Evolutionary conservation across 2,113 vertebrate species (phyloP), one percentile per base, ranked within the genome.

Genomic region (Vulpes ferrilata): DNA sequence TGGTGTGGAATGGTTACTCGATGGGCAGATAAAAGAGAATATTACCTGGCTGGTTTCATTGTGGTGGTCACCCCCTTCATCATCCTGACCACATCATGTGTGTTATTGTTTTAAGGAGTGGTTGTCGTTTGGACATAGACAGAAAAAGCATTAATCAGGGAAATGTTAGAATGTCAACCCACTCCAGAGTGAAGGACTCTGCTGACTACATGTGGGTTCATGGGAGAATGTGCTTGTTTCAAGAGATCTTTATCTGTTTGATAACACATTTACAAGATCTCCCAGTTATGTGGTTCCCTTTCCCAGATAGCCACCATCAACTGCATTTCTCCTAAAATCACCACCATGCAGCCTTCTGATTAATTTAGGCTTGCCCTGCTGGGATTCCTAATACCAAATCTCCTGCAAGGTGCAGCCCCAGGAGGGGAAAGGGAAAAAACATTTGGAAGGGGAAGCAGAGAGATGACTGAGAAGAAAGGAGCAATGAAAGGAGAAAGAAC

Each of bases 241-340:
- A 83, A 83, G 59, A 89, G 60, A 23, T 38, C 83, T 82, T 76
- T 30, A 15, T 89, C 85, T 83, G 65, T 81, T 88, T 19, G 51
- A 12, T n/a, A 80, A 78, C 65, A 81, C 48, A 48, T 92, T 92
- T 90, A 89, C n/a, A 76, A 71, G 84, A 22, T 38, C 87, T 94
- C 67, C 53, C 2, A 59, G 53, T 82, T 64, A 55, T 9, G 10
- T 48, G 11, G 4, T 85, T 22, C 38, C 51, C 53, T n/a, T 65
- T 67, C 27, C 67, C 92, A 67, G n/a, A 38, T 9, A 88, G 86
- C 82, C 62, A 59, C 65, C 65, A 5, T 48, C 73, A 87, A 69
- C 59, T 25, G 38, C 27, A n/a, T 69, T 32, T 59, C 57, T 90
- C 65, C 69, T 83, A 67, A 78, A 32, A 51, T 69, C 80, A 59